Conservation (phyloP, 2,888 invertebrate genomes). For the Drosophila rellima region DNA sequence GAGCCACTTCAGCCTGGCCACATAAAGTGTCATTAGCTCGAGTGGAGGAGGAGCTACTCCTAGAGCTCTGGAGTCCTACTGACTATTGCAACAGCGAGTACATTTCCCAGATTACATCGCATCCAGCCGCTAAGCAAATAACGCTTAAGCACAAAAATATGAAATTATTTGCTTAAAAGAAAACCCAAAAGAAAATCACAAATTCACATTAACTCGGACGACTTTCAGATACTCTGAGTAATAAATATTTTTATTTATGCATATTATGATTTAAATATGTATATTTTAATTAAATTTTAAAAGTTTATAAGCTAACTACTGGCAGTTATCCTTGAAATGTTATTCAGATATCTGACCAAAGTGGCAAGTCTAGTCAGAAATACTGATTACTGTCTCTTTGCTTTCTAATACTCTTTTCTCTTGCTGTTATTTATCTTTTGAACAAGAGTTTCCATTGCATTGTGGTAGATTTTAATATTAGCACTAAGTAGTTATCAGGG, state of each 20-base stretch:
- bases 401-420: slow-evolving; percentile 4
- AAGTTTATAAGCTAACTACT: neutral
- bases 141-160: slow-evolving; percentile 76
- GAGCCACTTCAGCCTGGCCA: slow-evolving; percentile 63
- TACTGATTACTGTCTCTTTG: slow-evolving; percentile 62
- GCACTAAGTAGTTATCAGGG: slow-evolving; percentile 71
- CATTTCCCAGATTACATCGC: slow-evolving; percentile 73
- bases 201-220: neutral
- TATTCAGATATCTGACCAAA: slow-evolving; percentile 10
- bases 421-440: slow-evolving; percentile 61
- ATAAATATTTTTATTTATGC: too few relatives aligned
- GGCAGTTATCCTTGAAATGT: slow-evolving; percentile 15
- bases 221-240: slow-evolving; percentile 37
- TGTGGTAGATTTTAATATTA: slow-evolving; percentile 74
- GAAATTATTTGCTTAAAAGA: slow-evolving; percentile 68
- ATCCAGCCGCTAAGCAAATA: slow-evolving; percentile 65
- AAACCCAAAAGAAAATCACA: slow-evolving; percentile 19
- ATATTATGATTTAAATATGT: neutral
- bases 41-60: slow-evolving; percentile 54
- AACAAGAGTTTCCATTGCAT: slow-evolving; percentile 53
- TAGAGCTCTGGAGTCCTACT: slow-evolving; percentile 3
- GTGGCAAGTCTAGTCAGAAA: slow-evolving; percentile 62
- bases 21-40: slow-evolving; percentile 82
- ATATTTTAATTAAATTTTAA: neutral
- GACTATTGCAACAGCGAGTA: slow-evolving; percentile 34